A percentile compares a stretch with the other conserved stretches of the same genome.
These are phyloP conservation scores for Ramphastos sulfuratus DNA, from an alignment of 2,113 vertebrate genomes.

Conservation along the genomic window DNA sequence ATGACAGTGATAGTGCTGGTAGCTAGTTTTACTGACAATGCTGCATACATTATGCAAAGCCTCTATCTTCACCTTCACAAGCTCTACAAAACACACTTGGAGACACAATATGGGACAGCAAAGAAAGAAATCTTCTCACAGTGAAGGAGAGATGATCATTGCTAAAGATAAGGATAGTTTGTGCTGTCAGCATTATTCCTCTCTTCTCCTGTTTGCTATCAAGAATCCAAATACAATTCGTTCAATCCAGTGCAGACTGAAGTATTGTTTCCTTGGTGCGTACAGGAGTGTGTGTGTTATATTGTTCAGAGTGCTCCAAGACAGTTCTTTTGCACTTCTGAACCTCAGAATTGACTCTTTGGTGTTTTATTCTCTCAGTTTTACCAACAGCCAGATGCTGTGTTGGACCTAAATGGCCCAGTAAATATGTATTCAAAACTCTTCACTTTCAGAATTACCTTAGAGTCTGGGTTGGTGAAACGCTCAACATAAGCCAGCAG, in stretches of 20 bases:
- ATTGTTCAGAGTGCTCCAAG: neutral
- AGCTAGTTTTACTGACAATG: neutral
- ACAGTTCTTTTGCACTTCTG: neutral
- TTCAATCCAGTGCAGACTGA: neutral
- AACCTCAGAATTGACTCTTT: neutral
- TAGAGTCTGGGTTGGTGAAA: too few species aligned
- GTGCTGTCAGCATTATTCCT: neutral
- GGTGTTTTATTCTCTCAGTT: neutral
- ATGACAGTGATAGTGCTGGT: neutral
- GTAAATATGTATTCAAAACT: neutral
- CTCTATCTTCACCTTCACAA: neutral
- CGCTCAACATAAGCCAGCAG: too few species aligned
- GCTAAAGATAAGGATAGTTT: neutral
- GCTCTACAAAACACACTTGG: neutral
- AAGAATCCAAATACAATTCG: neutral
- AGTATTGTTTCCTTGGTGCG: neutral
- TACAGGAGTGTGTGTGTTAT: accelerated
- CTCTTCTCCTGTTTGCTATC: neutral
- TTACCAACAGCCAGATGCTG: accelerated
- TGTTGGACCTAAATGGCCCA: neutral
- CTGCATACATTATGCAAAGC: neutral
- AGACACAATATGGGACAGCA: neutral
- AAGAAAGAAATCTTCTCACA: neutral
- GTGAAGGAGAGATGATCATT: neutral
- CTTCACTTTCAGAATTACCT: neutral